Percentiles rank a stretch among this genome's conserved stretches.
Conservation (phyloP, 2,113 vertebrate genomes). For the Apteryx mantelli region DNA sequence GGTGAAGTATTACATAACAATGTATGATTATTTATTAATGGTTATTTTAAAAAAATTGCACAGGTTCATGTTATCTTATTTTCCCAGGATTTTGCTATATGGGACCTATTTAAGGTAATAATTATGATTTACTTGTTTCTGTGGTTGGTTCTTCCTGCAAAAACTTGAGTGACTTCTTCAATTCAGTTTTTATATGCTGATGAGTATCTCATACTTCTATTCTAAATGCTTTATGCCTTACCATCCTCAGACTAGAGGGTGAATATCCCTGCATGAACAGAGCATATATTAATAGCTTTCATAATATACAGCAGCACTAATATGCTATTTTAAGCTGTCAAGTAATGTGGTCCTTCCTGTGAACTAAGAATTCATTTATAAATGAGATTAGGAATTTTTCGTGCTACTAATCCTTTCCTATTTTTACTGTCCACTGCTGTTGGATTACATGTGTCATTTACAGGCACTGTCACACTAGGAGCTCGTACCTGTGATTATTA, state of each 20-base stretch:
- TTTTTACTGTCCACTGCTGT: neutral
- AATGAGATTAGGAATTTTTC: neutral
- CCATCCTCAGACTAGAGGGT: neutral
- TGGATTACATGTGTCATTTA: neutral
- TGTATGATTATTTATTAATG: neutral
- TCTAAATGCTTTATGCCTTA: neutral
- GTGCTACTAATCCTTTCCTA: neutral
- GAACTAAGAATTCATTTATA: neutral
- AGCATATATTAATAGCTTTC: neutral
- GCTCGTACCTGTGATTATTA: neutral
- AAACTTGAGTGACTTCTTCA: neutral
- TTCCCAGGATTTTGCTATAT: neutral
- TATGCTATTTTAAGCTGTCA: neutral
- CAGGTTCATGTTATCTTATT: neutral
- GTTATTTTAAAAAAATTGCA: neutral
- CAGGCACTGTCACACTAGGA: neutral
- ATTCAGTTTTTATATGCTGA: neutral
- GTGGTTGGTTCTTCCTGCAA: neutral
- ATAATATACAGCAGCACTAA: neutral
- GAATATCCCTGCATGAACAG: neutral
- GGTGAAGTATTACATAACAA: neutral
- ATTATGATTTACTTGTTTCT: neutral
- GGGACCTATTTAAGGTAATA: neutral
- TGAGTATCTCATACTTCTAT: neutral
- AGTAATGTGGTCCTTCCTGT: neutral